Evolutionary conservation across 2,113 vertebrate species (phyloP).

Genomic region (Campylomormyrus tamandua): DNA sequence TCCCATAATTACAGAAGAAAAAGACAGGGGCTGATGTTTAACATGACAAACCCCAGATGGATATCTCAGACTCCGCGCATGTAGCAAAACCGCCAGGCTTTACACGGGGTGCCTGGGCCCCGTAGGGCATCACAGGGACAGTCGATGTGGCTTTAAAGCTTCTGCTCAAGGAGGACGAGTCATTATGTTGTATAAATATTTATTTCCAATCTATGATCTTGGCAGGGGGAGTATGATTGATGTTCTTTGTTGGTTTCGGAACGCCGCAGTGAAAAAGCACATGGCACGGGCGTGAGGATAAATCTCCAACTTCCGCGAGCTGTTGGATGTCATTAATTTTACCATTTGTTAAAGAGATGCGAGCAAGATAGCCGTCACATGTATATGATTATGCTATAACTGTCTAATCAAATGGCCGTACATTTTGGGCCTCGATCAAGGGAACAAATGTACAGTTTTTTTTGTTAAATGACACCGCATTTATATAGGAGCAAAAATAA

Average conservation of each 20-base stretch:
- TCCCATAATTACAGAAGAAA: constrained; percentile 70
- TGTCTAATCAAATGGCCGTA: neutral
- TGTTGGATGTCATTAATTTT: constrained; percentile 1
- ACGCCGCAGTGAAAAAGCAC: constrained; percentile 44
- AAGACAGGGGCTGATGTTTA: constrained; percentile 63
- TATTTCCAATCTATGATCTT: constrained; percentile 54
- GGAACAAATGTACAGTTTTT: neutral
- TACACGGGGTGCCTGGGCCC: neutral
- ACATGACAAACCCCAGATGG: constrained; percentile 71
- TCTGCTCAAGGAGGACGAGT: constrained; percentile 35
- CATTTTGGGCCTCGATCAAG: neutral
- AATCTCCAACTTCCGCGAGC: neutral
- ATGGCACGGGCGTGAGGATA: neutral
- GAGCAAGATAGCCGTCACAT: neutral
- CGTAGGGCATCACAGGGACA: constrained; percentile 1
- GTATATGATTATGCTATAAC: neutral
- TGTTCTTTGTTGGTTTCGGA: constrained; percentile 35
- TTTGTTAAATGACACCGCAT: neutral
- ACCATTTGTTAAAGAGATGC: neutral
- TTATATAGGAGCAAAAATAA: neutral
- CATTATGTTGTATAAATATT: constrained; percentile 62
- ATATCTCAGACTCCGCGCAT: constrained; percentile 49
- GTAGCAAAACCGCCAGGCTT: constrained; percentile 17
- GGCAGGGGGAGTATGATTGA: constrained; percentile 55
- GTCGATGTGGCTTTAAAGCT: constrained; percentile 3